phyloP scores from a whole-genome alignment of 2,888 invertebrate species.

The Cantharis lateralis region DNA sequence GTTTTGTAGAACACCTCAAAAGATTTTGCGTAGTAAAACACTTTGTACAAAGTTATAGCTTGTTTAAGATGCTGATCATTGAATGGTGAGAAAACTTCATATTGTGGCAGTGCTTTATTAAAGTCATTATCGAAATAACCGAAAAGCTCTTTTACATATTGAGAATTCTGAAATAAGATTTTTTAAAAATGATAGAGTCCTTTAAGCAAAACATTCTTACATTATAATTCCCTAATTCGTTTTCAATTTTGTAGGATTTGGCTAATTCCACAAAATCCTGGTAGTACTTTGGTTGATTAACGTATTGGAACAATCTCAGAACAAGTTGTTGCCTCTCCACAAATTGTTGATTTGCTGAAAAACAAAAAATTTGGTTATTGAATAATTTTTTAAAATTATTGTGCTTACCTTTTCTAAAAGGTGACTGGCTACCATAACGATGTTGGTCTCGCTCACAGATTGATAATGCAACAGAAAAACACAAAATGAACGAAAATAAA shows the following conservation, averaged over 20 bases:
- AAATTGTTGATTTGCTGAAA: background rate
- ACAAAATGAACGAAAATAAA: background rate
- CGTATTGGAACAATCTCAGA: conserved; percentile 60
- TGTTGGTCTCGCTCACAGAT: background rate
- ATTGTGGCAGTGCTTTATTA: conserved; percentile 62
- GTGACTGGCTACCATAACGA: background rate
- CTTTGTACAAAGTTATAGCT: conserved; percentile 66
- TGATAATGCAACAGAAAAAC: background rate
- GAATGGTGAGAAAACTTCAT: conserved; percentile 66
- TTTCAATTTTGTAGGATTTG: conserved; percentile 56
- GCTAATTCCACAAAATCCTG: conserved; percentile 62
- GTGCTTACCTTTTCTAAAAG: background rate
- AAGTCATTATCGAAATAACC: conserved; percentile 61
- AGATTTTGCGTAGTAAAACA: conserved; percentile 72
- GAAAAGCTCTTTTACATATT: conserved; percentile 63
- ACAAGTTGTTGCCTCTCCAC: background rate
- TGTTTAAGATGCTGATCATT: conserved; percentile 66
- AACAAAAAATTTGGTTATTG: background rate
- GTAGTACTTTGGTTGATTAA: conserved; percentile 65
- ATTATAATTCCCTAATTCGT: background rate
- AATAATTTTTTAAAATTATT: background rate
- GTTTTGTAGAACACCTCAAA: conserved; percentile 71
- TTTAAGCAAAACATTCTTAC: background rate
- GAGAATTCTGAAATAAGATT: conserved; percentile 57
- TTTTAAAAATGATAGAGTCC: background rate